A percentile compares a stretch with the other conserved stretches of the same genome.
phyloP scores from a whole-genome alignment of 2,113 vertebrate species.

The Megalops atlanticus region DNA sequence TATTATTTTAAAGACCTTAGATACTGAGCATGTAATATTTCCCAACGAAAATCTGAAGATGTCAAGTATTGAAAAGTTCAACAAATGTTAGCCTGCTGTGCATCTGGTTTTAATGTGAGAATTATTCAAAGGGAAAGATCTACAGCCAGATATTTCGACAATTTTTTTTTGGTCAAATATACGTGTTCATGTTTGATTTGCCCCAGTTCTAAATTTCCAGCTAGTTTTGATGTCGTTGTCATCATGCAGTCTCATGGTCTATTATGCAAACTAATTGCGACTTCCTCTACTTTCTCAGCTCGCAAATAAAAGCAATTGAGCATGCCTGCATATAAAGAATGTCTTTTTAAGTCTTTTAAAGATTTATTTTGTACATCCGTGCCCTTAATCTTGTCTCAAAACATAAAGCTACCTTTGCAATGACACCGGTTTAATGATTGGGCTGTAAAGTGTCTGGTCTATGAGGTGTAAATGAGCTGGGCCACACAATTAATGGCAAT shows the following conservation, averaged over 20 bases:
- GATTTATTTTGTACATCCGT: slow-evolving; percentile 24
- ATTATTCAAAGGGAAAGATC: neutral
- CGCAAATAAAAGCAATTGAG: slow-evolving; percentile 31
- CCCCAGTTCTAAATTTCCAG: neutral
- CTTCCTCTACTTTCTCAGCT: slow-evolving; percentile 17
- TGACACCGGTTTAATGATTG: neutral
- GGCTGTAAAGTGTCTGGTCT: neutral
- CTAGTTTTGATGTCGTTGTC: slow-evolving; percentile 4
- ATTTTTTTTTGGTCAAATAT: neutral
- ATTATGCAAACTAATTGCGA: slow-evolving; percentile 25
- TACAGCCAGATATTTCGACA: neutral
- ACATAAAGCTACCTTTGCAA: neutral
- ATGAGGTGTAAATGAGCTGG: neutral
- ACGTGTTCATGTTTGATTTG: neutral
- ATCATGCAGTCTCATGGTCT: slow-evolving; percentile 6
- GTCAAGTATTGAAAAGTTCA: neutral
- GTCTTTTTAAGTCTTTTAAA: neutral
- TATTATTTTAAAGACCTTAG: neutral
- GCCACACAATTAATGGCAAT: neutral
- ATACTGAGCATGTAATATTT: neutral
- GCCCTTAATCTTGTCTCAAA: neutral
- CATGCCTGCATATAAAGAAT: neutral
- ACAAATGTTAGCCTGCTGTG: neutral
- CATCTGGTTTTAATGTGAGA: neutral
- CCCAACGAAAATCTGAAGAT: neutral